Conservation (phyloP, 2,888 invertebrate genomes). For the Notodonta ziczac region DNA sequence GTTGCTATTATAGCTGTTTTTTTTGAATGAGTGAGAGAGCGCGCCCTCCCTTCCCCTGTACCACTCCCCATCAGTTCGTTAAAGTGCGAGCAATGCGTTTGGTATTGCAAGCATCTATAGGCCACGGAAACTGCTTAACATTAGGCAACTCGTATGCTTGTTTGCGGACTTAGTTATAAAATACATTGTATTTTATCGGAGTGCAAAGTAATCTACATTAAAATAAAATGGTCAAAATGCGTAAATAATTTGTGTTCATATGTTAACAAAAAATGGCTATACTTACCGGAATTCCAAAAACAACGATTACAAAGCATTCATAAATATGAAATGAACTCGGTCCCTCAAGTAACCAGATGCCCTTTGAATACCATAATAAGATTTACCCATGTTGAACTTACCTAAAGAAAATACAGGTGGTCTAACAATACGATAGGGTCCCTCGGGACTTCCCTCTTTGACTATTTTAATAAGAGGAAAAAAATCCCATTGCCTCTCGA, state of each 20-base stretch:
- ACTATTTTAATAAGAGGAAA: conserved; percentile 80
- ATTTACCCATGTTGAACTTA: conserved; percentile 72
- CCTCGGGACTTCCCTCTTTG: conserved; percentile 68
- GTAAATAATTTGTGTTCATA: background rate
- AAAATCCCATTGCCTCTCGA: conserved; percentile 61
- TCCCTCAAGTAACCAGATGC: conserved; percentile 73
- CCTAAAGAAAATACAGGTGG: conserved; percentile 73
- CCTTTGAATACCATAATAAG: conserved; percentile 76
- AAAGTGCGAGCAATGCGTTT: too few species aligned
- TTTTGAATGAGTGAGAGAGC: too few species aligned
- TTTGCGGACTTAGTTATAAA: too few species aligned
- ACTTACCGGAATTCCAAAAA: conserved; percentile 24
- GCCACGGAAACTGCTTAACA: too few species aligned
- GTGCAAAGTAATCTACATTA: background rate
- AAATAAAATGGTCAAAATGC: background rate
- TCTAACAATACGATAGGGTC: conserved; percentile 68
- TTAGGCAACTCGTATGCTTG: too few species aligned
- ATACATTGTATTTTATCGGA: too few species aligned
- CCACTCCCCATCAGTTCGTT: too few species aligned
- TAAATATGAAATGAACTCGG: conserved; percentile 67
- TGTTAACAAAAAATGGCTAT: background rate
- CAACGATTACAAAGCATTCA: conserved; percentile 49
- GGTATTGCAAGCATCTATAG: too few species aligned
- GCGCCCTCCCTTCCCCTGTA: too few species aligned
- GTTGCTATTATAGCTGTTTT: too few species aligned